A percentile compares a stretch with the other conserved stretches of the same genome.
Evolutionary conservation across 1,140 invertebrate species (phyloP).

Genomic region (Polypedilum pembai): DNA sequence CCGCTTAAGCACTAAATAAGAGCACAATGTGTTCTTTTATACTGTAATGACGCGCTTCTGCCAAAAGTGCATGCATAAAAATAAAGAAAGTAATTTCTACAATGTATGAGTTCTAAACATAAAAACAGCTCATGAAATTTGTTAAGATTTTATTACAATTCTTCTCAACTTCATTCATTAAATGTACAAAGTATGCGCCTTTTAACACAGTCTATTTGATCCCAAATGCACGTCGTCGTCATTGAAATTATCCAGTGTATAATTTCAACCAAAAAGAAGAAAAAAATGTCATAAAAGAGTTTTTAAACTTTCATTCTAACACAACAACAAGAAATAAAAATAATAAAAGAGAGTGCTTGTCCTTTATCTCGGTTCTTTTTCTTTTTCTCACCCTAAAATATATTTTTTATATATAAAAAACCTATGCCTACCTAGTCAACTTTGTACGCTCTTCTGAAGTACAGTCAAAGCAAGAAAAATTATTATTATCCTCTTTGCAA

Average conservation of each 20-base stretch:
- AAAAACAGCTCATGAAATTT: not conserved
- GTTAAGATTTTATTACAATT: not conserved
- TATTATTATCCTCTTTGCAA: too few species aligned
- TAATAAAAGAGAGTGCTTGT: not conserved
- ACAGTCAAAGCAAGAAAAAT: too few species aligned
- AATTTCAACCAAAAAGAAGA: not conserved
- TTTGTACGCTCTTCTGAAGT: too few species aligned
- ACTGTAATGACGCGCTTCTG: not conserved
- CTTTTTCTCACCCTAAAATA: too few species aligned
- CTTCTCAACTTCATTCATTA: not conserved
- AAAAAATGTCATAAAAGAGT: not conserved
- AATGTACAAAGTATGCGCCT: not conserved
- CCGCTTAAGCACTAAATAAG: not conserved
- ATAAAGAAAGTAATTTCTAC: not conserved
- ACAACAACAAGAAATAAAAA: not conserved
- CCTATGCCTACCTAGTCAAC: too few species aligned
- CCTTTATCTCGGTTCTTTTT: too few species aligned
- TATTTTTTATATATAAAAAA: too few species aligned
- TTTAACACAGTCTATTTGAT: not conserved
- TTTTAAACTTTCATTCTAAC: not conserved
- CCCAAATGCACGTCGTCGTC: not conserved
- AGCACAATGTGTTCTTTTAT: not conserved
- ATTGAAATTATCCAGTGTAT: not conserved
- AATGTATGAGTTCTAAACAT: not conserved
- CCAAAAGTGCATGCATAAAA: not conserved